phyloP scores from a whole-genome alignment of 2,888 invertebrate genomes.

The Catocala sponsa region DNA sequence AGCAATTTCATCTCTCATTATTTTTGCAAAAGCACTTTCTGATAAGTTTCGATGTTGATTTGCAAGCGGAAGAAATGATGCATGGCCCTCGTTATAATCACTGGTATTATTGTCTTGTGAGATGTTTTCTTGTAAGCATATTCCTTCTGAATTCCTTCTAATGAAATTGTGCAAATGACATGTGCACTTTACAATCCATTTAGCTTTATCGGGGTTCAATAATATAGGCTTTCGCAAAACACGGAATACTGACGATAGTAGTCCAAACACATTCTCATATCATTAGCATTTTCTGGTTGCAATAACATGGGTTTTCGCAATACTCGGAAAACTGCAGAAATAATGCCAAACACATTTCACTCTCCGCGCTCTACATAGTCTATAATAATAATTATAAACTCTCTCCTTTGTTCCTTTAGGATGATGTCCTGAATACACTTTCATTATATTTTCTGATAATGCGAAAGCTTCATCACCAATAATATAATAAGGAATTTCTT shows the following conservation, averaged over 20 bases:
- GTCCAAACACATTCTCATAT: slow-evolving; percentile 19
- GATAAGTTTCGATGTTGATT: slow-evolving; percentile 17
- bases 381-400: slow-evolving; percentile 29
- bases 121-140: slow-evolving; percentile 14
- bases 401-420: slow-evolving; percentile 18
- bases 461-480: slow-evolving; percentile 22
- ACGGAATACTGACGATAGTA: slow-evolving; percentile 7
- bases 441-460: slow-evolving; percentile 22
- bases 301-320: slow-evolving; percentile 14
- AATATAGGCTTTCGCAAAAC: slow-evolving; percentile 4
- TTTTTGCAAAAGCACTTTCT: slow-evolving; percentile 14
- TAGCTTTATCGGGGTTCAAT: slow-evolving; percentile 7
- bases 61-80: slow-evolving; percentile 15
- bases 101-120: slow-evolving; percentile 16
- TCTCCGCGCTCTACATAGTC: slow-evolving; percentile 31
- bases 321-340: slow-evolving; percentile 8
- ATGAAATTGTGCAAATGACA: slow-evolving; percentile 12
- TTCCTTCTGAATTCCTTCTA: slow-evolving; percentile 13
- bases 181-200: slow-evolving; percentile 10
- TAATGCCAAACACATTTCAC: slow-evolving; percentile 35
- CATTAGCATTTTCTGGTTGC: slow-evolving; percentile 7
- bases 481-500: slow-evolving; percentile 16
- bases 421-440: slow-evolving; percentile 20
- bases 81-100: slow-evolving; percentile 12
- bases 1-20: slow-evolving; percentile 12